Evolutionary conservation across 2,113 vertebrate species (phyloP).

Genomic region (human (Homo sapiens)): GRCh38 chr16:52305501-52306000

Average conservation of each 20-base stretch:
- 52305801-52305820: neutral
- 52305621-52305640: too few species aligned
- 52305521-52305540: too few species aligned
- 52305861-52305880: neutral
- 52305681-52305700: neutral
- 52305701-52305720: neutral
- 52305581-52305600: too few species aligned
- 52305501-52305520: too few species aligned
- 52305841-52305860: neutral
- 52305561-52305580: too few species aligned
- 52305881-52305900: neutral
- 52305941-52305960: neutral
- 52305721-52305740: neutral
- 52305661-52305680: neutral
- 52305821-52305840: neutral
- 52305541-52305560: too few species aligned
- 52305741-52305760: neutral
- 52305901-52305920: accelerated
- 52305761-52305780: neutral
- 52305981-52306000: neutral
- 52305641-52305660: too few species aligned
- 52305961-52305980: neutral
- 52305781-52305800: neutral
- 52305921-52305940: accelerated
- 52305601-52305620: too few species aligned